Evolutionary conservation across 2,888 invertebrate genomes (phyloP), one percentile per base, ranked within the genome.

Genomic region (Cheilosia vernalis): DNA sequence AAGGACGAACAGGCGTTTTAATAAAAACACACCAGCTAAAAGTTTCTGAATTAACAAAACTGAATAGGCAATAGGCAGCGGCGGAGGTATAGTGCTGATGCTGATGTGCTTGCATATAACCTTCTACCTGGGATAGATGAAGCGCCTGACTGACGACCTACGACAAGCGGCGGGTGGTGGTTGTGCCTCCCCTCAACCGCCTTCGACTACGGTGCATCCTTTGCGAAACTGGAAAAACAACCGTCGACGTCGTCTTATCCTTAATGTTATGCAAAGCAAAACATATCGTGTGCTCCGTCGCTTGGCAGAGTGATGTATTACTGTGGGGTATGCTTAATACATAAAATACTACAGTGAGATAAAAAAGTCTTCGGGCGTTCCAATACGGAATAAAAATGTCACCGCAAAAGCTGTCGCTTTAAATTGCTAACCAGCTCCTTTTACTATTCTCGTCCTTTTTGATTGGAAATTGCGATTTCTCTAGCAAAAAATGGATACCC

Each of bases 241-340:
- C 70, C 42, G 37, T 42, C 42, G 40, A 10, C 55, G 67, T 53
- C 74, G 74, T 74, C 69, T 84, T 80, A 74, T 84, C 80, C 84
- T 79, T 84, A 80, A 84, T 84, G 64, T 63, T 84, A 84, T 84
- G 84, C 84, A 84, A 84, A 79, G 64, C 30, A 74, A 84, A 83
- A 83, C 78, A 73, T 78, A 78, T 82, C 60, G 78, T 83, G 66
- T 55, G 61, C 61, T 63, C 44, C 17, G 61, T 83, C 33, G 72
- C 55, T 56, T 72, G 72, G 47, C 60, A 77, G 53, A 72, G 61
- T 83, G 83, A 83, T 83, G 78, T 78, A 83, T 78, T 72, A 67
- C 72, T 56, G 19, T 53, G 40, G 17, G 58, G 53, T 66, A 78
- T 66, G 55, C 72, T 72, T 61, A 78, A 42, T 51, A 51, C 49